Evolutionary conservation across 2,797 vertebrate species (phyloP).

Genomic region (Acanthis flammea): DNA sequence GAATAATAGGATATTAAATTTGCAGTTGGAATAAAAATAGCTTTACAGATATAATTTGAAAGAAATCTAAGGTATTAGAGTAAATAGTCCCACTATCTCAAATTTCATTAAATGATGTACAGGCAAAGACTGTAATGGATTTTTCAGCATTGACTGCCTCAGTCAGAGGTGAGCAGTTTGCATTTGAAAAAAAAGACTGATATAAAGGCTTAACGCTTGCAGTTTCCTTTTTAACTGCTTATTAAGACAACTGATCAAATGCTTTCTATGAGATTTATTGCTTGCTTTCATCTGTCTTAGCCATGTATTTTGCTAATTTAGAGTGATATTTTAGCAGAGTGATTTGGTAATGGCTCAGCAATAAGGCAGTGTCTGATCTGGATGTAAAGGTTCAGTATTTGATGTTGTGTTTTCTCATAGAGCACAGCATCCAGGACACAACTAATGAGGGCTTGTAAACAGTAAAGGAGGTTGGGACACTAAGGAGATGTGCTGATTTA

Average conservation of each 20-base stretch:
- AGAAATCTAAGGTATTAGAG: neutral
- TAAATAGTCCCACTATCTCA: neutral
- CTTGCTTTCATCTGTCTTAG: neutral
- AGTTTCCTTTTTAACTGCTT: neutral
- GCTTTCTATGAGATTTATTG: neutral
- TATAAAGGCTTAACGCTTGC: neutral
- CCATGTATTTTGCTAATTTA: neutral
- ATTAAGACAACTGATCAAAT: neutral
- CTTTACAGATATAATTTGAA: neutral
- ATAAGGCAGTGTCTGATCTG: neutral
- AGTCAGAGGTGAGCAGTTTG: neutral
- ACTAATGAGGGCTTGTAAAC: neutral
- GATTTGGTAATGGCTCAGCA: neutral
- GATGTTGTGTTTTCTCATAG: neutral
- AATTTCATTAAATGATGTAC: neutral
- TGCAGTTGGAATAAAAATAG: neutral
- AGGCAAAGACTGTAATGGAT: neutral
- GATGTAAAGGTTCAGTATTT: neutral
- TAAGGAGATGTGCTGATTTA: neutral
- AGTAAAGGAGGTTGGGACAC: neutral
- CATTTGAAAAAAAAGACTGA: neutral
- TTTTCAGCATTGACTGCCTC: slow-evolving; percentile 6
- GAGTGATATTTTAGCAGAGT: neutral
- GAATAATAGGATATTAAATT: neutral
- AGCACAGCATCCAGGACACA: neutral